Base-by-base conservation (phyloP, 2,888 invertebrate genomes). In the Pimpla rufipes region DNA sequence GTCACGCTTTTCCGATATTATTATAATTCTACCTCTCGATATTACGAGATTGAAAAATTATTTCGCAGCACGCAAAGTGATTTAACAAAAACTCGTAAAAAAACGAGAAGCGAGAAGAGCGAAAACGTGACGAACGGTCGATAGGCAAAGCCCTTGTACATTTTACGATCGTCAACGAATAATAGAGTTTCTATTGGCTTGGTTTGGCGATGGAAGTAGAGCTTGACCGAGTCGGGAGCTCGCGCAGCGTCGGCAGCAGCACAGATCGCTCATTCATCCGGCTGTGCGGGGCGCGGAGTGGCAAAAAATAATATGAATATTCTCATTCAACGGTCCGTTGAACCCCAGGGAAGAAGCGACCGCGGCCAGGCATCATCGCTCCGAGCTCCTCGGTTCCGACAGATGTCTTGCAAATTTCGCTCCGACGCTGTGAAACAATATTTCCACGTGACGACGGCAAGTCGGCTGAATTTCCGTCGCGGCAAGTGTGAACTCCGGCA, bases 201-300 rank as follows among this genome's bases (percentile, higher is more conserved):
- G 16, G 75, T 76, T 57, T 21, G 71, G 67, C 67, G 79, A 76
- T 79, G 79, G 76, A 79, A 83, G 73, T 83, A 79, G 83, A 79
- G 83, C 83, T 73, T 79, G 83, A 83, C 83, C 83, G 83, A 79
- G 67, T 83, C 78, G 42, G 64, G 50, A 42, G 57, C 55, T 82
- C 71, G 75, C 52, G 29, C 59, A n/a, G n/a, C n/a, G n/a, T n/a
- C n/a, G n/a, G 47, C 47, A 67, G 71, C 70, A 76, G 67, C 73
- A 83, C 83, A 83, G 76, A 79, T 79, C 83, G 70, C 71, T 83
- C 83, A 83, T 83, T 83, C 83, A 83, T 83, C 83, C 83, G 83
- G 79, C 79, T 76, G 71, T n/a, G 45, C 68, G 55, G 64, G 50
- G 64, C 37, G 10, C 67, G 79, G 37, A 66, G 76, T 75, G 13